These are phyloP conservation scores for Micoletzkya japonica DNA, from an alignment of 2,888 invertebrate genomes.

Conservation along the genomic window DNA sequence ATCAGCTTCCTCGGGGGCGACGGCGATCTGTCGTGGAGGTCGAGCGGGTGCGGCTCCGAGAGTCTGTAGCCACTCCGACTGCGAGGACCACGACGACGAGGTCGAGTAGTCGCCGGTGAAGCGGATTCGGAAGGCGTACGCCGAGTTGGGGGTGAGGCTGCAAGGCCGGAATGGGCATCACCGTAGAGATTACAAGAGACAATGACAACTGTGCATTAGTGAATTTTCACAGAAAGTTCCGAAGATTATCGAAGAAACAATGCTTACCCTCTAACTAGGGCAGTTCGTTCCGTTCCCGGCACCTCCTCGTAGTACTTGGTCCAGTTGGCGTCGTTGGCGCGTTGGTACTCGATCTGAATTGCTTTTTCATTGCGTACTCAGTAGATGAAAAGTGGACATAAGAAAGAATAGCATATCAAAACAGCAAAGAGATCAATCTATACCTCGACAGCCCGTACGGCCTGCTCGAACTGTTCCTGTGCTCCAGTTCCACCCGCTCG, in stretches of 20 bases:
- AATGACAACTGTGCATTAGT: not conserved
- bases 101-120: slow-evolving; percentile 90
- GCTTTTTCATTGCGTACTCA: not conserved
- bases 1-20: slow-evolving; percentile 18
- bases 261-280: slow-evolving; percentile 14
- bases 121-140: slow-evolving; percentile 79
- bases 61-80: slow-evolving; percentile 84
- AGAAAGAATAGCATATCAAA: not conserved
- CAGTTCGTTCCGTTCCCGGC: not conserved
- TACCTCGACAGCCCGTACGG: slow-evolving; percentile 19
- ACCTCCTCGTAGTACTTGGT: slow-evolving; percentile 14
- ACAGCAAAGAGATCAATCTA: not conserved
- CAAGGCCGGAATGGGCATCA: slow-evolving; percentile 29
- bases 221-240: not conserved
- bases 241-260: not conserved
- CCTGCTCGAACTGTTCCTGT: slow-evolving; percentile 32
- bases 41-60: slow-evolving; percentile 86
- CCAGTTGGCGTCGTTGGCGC: slow-evolving; percentile 57
- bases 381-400: not conserved
- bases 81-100: slow-evolving; percentile 85
- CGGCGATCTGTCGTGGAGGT: slow-evolving; percentile 70
- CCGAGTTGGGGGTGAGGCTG: slow-evolving; percentile 80
- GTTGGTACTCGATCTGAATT: slow-evolving; percentile 50
- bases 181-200: not conserved
- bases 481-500: slow-evolving; percentile 21